A percentile compares a stretch with the other conserved stretches of the same genome.
Evolutionary conservation across 2,113 vertebrate genomes (phyloP).

Genomic region (Platanista minor): DNA sequence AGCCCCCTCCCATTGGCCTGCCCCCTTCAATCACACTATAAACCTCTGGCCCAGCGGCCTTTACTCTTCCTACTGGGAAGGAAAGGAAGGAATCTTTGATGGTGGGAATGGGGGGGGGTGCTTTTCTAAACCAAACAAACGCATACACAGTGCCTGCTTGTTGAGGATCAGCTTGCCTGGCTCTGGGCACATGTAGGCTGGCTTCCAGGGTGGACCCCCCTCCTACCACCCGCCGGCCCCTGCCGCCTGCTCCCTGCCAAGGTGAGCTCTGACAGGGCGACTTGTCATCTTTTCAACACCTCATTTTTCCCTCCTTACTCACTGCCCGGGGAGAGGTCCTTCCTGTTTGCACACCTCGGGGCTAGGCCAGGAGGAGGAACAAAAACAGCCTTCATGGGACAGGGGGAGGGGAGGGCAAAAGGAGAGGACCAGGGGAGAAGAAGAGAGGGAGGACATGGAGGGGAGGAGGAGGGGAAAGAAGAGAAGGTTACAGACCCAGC

Average conservation of each 20-base stretch:
- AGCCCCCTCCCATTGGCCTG: background rate
- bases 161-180: background rate
- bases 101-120: slow-evolving; percentile 54
- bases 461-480: background rate
- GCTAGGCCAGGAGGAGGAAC: slow-evolving; percentile 70
- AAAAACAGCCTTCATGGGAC: slow-evolving; percentile 68
- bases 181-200: background rate
- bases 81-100: slow-evolving; percentile 74
- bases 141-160: slow-evolving; percentile 47
- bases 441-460: slow-evolving; percentile 3
- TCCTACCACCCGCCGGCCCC: background rate
- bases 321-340: slow-evolving; percentile 70
- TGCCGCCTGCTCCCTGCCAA: slow-evolving; percentile 67
- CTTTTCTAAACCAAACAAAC: slow-evolving; percentile 73
- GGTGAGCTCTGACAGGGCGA: slow-evolving; percentile 74
- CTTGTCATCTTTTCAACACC: slow-evolving; percentile 82
- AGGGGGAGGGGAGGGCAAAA: slow-evolving; percentile 3
- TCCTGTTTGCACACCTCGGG: slow-evolving; percentile 78
- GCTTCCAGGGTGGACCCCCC: slow-evolving; percentile 40
- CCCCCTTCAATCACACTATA: slow-evolving; percentile 56
- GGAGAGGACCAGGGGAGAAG: background rate
- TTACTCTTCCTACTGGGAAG: slow-evolving; percentile 65
- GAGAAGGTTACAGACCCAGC: background rate
- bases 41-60: slow-evolving; percentile 26
- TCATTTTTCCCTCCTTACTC: slow-evolving; percentile 78